These are phyloP conservation scores for Spinus pinus DNA, from an alignment of 2,797 vertebrate genomes.

Conservation along the genomic window DNA sequence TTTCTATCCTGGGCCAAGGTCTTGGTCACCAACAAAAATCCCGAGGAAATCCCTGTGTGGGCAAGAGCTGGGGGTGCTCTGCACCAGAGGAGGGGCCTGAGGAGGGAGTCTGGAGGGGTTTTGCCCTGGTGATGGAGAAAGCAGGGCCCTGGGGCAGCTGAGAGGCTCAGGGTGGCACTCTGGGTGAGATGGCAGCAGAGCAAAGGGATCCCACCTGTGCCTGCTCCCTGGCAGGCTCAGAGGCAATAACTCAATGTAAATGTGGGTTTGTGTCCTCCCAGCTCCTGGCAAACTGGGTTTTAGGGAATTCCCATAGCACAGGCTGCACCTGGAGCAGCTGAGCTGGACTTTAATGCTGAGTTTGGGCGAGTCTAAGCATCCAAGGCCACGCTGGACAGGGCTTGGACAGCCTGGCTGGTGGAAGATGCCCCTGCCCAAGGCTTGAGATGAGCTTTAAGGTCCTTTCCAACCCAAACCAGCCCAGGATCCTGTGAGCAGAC, in stretches of 20 bases:
- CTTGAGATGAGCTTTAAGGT: background rate
- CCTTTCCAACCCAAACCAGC: background rate
- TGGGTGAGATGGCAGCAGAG: background rate
- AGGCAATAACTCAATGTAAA: fast-evolving
- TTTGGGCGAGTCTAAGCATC: background rate
- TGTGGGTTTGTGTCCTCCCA: fast-evolving
- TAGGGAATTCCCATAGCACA: too few species aligned
- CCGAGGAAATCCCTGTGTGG: background rate
- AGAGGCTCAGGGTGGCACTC: fast-evolving
- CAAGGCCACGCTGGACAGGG: fast-evolving
- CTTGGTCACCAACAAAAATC: background rate
- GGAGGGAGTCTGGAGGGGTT: background rate
- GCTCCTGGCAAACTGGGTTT: fast-evolving
- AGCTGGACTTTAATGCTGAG: background rate
- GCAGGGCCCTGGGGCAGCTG: background rate
- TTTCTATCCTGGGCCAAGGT: fast-evolving
- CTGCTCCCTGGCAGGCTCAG: background rate
- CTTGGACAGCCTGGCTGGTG: background rate
- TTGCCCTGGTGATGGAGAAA: background rate
- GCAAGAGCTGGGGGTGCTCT: background rate
- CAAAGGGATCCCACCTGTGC: too few species aligned
- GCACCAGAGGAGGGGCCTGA: fast-evolving
- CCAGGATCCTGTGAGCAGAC: background rate
- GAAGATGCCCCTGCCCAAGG: background rate
- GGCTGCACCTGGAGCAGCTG: too few species aligned